Evolutionary conservation across 2,888 invertebrate species (phyloP).

Genomic region (Calameuta filiformis): DNA sequence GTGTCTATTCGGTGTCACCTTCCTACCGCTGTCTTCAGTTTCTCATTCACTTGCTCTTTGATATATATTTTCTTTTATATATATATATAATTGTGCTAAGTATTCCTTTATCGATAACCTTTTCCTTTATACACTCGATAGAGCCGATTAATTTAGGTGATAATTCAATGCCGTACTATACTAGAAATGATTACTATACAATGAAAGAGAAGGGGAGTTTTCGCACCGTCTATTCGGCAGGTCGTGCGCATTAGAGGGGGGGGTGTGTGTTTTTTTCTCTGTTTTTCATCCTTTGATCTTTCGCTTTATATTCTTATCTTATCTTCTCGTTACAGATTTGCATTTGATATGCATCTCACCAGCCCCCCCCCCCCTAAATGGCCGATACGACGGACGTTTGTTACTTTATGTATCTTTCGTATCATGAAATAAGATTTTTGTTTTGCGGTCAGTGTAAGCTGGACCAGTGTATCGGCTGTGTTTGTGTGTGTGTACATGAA

Average conservation of each 20-base stretch:
- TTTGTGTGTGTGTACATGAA: neutral
- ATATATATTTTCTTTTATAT: slow-evolving; percentile 22
- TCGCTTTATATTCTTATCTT: neutral
- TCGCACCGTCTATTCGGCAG: slow-evolving; percentile 32
- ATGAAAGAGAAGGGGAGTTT: slow-evolving; percentile 57
- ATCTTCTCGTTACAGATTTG: neutral
- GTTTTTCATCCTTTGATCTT: neutral
- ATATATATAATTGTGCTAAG: slow-evolving; percentile 61
- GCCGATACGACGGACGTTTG: neutral
- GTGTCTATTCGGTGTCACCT: neutral
- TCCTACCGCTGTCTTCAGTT: neutral
- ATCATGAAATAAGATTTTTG: neutral
- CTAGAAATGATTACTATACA: slow-evolving; percentile 65
- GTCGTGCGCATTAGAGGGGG: neutral
- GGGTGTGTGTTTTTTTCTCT: neutral
- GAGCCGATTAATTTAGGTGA: slow-evolving; percentile 59
- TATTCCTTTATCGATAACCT: slow-evolving; percentile 45
- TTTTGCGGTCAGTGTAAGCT: neutral
- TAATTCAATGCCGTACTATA: slow-evolving; percentile 62
- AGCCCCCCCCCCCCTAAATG: neutral
- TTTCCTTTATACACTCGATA: slow-evolving; percentile 59
- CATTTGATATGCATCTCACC: neutral
- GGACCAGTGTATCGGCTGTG: neutral
- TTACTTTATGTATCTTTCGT: neutral
- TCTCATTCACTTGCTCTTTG: neutral